Conservation (phyloP, 2,888 invertebrate species). For the Entomobrya proxima region DNA sequence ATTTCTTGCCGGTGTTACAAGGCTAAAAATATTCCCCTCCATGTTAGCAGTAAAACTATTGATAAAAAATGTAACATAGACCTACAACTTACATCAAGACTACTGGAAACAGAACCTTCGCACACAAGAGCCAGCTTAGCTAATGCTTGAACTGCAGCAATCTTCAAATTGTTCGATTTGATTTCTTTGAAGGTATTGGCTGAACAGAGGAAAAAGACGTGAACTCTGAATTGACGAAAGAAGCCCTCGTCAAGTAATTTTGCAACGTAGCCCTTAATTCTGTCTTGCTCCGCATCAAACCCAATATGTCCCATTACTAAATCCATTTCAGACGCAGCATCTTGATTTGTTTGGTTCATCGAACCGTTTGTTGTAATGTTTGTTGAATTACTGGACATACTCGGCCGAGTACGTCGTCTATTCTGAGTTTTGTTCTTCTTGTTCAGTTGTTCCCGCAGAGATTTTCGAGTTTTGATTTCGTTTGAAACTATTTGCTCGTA, state of each 20-base stretch:
- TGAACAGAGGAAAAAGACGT: conserved; percentile 68
- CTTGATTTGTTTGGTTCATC: conserved; percentile 52
- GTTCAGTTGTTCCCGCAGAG: conserved; percentile 9
- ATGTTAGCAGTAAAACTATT: too few species aligned
- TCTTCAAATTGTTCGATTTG: conserved; percentile 68
- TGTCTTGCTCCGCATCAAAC: conserved; percentile 71
- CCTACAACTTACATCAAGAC: conserved; percentile 59
- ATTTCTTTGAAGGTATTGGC: conserved; percentile 37
- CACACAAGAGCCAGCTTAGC: conserved; percentile 72
- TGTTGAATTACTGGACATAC: conserved; percentile 25
- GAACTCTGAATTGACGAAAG: conserved; percentile 70
- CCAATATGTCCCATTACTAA: conserved; percentile 73
- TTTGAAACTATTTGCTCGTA: conserved; percentile 70
- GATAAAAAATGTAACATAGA: too few species aligned
- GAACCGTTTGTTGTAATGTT: conserved; percentile 18
- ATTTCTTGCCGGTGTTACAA: not conserved
- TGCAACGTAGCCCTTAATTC: conserved; percentile 66
- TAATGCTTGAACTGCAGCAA: conserved; percentile 69
- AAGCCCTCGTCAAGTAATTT: conserved; percentile 69
- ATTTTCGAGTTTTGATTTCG: conserved; percentile 69
- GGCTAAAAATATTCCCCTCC: too few species aligned
- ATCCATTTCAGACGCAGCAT: conserved; percentile 71
- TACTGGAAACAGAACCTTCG: conserved; percentile 60
- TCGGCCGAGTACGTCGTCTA: not conserved
- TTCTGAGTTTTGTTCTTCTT: conserved; percentile 38